phyloP scores from a whole-genome alignment of 1,140 invertebrate genomes.

The Penaeus indicus region DNA sequence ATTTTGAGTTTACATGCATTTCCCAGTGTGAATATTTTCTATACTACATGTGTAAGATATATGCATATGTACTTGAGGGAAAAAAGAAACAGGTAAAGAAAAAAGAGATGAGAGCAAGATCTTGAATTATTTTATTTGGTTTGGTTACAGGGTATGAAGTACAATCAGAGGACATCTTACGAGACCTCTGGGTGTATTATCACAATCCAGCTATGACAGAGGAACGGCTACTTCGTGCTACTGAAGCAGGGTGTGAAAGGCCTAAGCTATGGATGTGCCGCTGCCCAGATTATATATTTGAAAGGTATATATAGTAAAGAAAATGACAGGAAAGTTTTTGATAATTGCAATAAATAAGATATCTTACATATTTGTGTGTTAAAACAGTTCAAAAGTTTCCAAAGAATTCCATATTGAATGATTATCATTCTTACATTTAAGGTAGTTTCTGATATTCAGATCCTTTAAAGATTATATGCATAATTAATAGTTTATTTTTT shows the following conservation, averaged over 20 bases:
- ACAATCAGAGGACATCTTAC: neutral
- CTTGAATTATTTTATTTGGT: neutral
- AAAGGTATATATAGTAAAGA: neutral
- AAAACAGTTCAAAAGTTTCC: no score
- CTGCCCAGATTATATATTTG: conserved; percentile 6
- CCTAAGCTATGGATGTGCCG: conserved; percentile 22
- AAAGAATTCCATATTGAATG: no score
- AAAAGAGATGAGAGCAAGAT: no score
- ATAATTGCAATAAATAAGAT: no score
- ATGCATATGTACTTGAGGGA: no score
- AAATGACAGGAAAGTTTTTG: no score
- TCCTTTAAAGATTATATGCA: neutral
- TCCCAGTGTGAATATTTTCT: no score
- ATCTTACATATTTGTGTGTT: no score
- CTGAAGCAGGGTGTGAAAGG: conserved; percentile 4
- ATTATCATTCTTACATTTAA: no score
- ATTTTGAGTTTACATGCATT: no score
- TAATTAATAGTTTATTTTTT: neutral
- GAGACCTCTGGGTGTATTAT: neutral
- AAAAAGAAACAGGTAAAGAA: no score
- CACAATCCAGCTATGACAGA: neutral
- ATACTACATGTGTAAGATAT: no score
- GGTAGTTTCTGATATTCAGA: neutral
- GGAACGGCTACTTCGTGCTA: neutral
- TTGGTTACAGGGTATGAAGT: neutral